phyloP scores from a whole-genome alignment of 2,888 invertebrate genomes.

The Pilophorus perplexus region DNA sequence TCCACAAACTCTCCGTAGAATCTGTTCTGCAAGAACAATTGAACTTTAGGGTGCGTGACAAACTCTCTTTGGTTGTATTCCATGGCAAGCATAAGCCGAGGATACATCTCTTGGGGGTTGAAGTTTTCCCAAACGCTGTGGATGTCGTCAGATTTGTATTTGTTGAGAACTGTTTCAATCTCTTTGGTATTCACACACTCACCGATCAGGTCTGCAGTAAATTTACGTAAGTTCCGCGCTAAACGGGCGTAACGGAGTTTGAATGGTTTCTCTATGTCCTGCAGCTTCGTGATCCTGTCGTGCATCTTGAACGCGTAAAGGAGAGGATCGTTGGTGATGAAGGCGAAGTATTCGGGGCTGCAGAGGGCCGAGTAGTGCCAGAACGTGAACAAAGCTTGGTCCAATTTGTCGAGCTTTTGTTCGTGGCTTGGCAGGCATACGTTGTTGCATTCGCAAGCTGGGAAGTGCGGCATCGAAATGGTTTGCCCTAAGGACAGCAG shows the following conservation, averaged over 20 bases:
- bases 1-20: slow-evolving; percentile 1
- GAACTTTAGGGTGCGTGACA: slow-evolving; percentile 72
- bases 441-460: slow-evolving; percentile 61
- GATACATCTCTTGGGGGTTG: too few relatives aligned
- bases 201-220: slow-evolving; percentile 55
- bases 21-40: slow-evolving; percentile 50
- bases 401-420: slow-evolving; percentile 53
- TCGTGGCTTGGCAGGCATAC: too few relatives aligned
- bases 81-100: slow-evolving; percentile 66
- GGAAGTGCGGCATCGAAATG: slow-evolving; percentile 63
- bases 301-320: slow-evolving; percentile 64
- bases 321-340: slow-evolving; percentile 66
- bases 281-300: slow-evolving; percentile 60
- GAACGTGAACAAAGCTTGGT: slow-evolving; percentile 60
- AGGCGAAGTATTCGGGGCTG: slow-evolving; percentile 69
- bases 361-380: slow-evolving; percentile 65
- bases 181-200: slow-evolving; percentile 68
- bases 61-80: slow-evolving; percentile 70
- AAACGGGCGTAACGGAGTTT: slow-evolving; percentile 62
- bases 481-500: slow-evolving; percentile 64
- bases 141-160: too few relatives aligned
- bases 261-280: slow-evolving; percentile 63
- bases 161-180: slow-evolving; percentile 61
- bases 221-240: slow-evolving; percentile 53
- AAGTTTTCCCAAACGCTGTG: too few relatives aligned